These are phyloP conservation scores for Graphium colonna DNA, from an alignment of 2,888 invertebrate genomes.

Conservation along the genomic window DNA sequence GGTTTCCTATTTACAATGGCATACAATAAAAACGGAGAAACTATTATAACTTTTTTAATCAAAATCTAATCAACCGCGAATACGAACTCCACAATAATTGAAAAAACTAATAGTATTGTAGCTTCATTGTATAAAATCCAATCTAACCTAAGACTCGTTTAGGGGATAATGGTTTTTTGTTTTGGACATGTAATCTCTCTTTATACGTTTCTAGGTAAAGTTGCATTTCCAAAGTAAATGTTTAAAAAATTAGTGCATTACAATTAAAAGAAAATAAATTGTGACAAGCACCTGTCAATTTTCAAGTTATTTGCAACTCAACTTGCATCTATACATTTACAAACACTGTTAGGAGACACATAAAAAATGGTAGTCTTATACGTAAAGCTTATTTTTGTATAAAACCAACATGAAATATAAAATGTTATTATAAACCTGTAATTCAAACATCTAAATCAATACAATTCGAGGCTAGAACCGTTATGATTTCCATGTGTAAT, in stretches of 20 bases:
- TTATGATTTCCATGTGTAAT: no score
- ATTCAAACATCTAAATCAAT: no score
- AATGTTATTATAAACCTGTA: no score
- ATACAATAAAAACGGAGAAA: slow-evolving; percentile 5
- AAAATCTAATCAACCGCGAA: slow-evolving; percentile 21
- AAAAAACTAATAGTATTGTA: slow-evolving; percentile 18
- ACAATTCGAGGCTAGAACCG: no score
- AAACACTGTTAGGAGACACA: no score
- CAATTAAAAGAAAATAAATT: neutral
- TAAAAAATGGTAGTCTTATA: no score
- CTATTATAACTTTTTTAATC: slow-evolving; percentile 24
- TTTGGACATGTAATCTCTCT: no score
- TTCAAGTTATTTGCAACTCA: no score
- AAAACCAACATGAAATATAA: no score
- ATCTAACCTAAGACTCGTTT: slow-evolving; percentile 9
- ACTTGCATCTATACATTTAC: no score
- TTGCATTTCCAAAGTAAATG: neutral
- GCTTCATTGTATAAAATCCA: slow-evolving; percentile 14
- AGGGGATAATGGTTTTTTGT: neutral
- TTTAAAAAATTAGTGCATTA: neutral
- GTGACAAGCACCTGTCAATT: neutral
- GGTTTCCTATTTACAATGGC: neutral
- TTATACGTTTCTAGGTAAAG: neutral
- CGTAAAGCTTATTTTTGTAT: no score
- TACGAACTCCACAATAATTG: slow-evolving; percentile 11